Evolutionary conservation across 2,113 vertebrate genomes (phyloP), one percentile per base, ranked within the genome.

Genomic region (Pachypanchax playfairii): DNA sequence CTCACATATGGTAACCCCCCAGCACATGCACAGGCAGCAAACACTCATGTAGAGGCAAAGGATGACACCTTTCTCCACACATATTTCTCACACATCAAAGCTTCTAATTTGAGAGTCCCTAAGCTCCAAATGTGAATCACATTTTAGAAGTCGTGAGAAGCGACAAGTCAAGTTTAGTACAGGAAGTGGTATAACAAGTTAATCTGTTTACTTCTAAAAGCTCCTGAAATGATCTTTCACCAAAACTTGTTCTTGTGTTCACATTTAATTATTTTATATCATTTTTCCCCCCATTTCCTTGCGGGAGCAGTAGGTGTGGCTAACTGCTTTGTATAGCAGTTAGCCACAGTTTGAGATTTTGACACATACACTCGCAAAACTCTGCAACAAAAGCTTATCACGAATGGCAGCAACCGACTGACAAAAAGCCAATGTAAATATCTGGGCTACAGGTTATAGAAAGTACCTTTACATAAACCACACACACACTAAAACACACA

Each of bases 31-130:
- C 28, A 39, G 41, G 69, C 33, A 76, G 61, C 43, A 76, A 58
- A 78, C 69, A 82, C 41, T 39, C 53, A 54, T 60, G 63, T 65
- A 84, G 57, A 57, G 22, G 48, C 70, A 53, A 85, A 26, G 64
- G 50, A 78, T 64, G 68, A 85, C 87, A 86, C 87, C 85, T 87
- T 79, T 80, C 75, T 83, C 71, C 66, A 87, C 77, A 85, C 74
- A 20, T 82, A 77, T 82, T 77, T 87, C 70, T 83, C 86, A 86
- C 83, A 84, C 80, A 82, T 84, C 82, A 80, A 85, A 84, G 79
- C 65, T 82, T 86, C 85, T 89, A 89, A 89, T 87, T 90, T 72
- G 60, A 88, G 84, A 70, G 79, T 86, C 85, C 79, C 82, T 55
- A 58, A 68, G 80, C 75, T 76, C 75, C 57, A 57, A 85, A 80